Percentiles rank a stretch among this genome's conserved stretches.
Evolutionary conservation across 2,113 vertebrate species (phyloP).

Genomic region (Marmota monax): DNA sequence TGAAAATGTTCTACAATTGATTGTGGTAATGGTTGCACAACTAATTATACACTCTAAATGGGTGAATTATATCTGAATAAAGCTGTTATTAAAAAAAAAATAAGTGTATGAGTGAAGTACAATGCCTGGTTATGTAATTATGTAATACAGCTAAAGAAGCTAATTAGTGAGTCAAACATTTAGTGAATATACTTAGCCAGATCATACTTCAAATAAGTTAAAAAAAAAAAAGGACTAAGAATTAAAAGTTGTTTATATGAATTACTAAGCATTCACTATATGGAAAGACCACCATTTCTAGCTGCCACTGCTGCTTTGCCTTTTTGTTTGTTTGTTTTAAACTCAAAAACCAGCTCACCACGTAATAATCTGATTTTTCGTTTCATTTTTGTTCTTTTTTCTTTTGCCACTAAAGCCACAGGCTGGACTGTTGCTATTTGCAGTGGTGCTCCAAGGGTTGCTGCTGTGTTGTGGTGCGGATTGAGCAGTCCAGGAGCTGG

Average conservation of each 20-base stretch:
- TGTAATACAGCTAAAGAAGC: constrained; percentile 36
- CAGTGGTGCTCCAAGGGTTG: background rate
- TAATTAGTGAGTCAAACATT: constrained; percentile 40
- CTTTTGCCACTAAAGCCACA: background rate
- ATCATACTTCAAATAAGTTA: background rate
- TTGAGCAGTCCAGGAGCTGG: background rate
- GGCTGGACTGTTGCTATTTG: background rate
- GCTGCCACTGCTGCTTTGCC: background rate
- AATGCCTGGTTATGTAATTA: constrained; percentile 62
- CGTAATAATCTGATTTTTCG: background rate
- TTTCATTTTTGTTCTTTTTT: background rate
- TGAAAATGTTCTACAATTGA: constrained; percentile 51
- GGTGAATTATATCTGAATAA: constrained; percentile 56
- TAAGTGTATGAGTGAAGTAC: background rate
- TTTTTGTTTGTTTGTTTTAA: background rate
- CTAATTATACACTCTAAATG: constrained; percentile 38
- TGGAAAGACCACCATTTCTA: constrained; percentile 16
- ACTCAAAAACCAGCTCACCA: constrained; percentile 7
- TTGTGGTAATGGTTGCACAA: constrained; percentile 31
- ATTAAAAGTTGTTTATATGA: constrained; percentile 22
- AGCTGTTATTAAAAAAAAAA: constrained; percentile 51
- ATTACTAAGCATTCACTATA: background rate
- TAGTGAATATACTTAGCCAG: constrained; percentile 52
- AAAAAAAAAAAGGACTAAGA: background rate
- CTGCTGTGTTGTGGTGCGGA: background rate